Base-by-base conservation (phyloP, 1,140 invertebrate species). In the Drosophila paulistorum region DNA sequence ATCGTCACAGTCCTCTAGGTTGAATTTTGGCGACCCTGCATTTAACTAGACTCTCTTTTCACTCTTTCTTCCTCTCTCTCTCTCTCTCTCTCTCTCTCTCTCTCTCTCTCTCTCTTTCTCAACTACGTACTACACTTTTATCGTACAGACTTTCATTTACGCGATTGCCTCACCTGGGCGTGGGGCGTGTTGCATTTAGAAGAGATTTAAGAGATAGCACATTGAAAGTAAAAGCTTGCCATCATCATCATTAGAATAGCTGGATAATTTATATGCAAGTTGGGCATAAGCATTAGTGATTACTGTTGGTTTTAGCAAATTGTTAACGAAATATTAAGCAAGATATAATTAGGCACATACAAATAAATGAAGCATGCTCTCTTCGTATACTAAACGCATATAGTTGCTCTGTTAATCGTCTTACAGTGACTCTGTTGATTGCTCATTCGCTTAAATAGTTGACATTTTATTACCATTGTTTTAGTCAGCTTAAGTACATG, bases 131-230 rank as follows among this genome's bases (percentile, higher is more conserved):
- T 23, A 51, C 45, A 23, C 17, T 10, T 51, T 51, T 5, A 20
- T 10, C 7, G 1, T 26, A 62, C 14, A 17, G 13, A 33, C 33
- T 17, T 35, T 11, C 23, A 42, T 23, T 35, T 35, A 30, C 11
- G 13, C 42, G 41, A 45, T n/a, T 1, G 10, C 7, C n/a, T 42
- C 33, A 17, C 55, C 55, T n/a, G 55, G 59, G 45, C 33, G 45
- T 26, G 42, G 74, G 74, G 74, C 62, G 74, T 77, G 74, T 67
- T 71, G 68, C 67, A 77, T 60, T 77, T 33, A 35, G 39, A 33
- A 13, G 60, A 71, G 67, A 77, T 65, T 61, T 76, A 65, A 48
- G 57, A 57, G 57, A 10, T 11, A 45, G 61, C 42, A 4, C 9
- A n/a, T 39, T 70, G 39, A 71, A 76, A 61, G 68, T 7, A 17